Percentiles rank a stretch among this genome's conserved stretches.
Conservation (phyloP, 2,113 vertebrate species). For the Notarius quadriscutis region DNA sequence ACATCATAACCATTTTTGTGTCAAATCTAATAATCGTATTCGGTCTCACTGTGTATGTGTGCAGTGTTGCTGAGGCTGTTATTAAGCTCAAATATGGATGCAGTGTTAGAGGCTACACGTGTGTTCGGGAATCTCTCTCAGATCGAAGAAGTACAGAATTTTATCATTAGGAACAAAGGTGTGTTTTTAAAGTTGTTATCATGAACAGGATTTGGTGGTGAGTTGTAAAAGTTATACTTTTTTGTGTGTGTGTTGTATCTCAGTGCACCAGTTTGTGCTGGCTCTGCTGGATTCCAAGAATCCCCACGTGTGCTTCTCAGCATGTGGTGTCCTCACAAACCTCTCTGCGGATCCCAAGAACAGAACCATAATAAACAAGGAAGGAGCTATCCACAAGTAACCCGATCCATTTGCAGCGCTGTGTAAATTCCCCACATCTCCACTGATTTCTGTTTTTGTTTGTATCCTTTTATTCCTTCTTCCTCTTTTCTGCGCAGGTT, state of each 20-base stretch:
- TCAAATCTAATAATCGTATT: background rate
- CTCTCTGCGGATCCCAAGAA: slow-evolving; percentile 77
- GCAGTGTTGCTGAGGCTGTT: slow-evolving; percentile 80
- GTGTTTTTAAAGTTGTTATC: slow-evolving; percentile 49
- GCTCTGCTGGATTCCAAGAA: slow-evolving; percentile 86
- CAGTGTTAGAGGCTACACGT: slow-evolving; percentile 80
- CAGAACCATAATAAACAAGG: slow-evolving; percentile 71
- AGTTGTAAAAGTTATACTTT: slow-evolving; percentile 36
- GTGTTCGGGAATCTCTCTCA: slow-evolving; percentile 85
- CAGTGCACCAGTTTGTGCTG: slow-evolving; percentile 87
- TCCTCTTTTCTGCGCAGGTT: slow-evolving; percentile 72
- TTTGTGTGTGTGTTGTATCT: slow-evolving; percentile 69
- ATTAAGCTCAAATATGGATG: slow-evolving; percentile 77
- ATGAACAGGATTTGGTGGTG: background rate
- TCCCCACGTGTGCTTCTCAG: slow-evolving; percentile 88
- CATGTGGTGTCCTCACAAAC: slow-evolving; percentile 93
- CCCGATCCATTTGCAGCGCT: slow-evolving; percentile 25
- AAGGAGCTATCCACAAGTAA: slow-evolving; percentile 85
- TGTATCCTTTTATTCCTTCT: background rate
- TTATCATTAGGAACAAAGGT: slow-evolving; percentile 81
- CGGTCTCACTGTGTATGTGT: slow-evolving; percentile 17
- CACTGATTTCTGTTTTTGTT: slow-evolving; percentile 1
- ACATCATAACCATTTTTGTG: too few species aligned
- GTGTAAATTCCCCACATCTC: slow-evolving; percentile 28
- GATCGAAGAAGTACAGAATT: slow-evolving; percentile 75